Base-by-base conservation (phyloP, 1,140 invertebrate species). In the Cryptotermes secundus region DNA sequence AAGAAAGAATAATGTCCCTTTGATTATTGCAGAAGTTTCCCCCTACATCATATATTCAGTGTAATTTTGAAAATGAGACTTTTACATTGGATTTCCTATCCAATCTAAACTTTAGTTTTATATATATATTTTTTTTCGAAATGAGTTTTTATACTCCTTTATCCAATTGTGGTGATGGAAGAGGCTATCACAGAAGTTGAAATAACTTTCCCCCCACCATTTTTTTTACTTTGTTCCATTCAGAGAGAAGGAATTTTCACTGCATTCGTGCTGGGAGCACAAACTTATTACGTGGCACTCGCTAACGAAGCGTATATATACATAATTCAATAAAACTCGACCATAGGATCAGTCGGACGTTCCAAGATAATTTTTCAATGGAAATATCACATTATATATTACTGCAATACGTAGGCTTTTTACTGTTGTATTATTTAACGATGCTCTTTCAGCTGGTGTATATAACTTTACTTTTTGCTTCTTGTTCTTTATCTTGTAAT, bases 51-150 rank as follows among this genome's bases (percentile, higher is more conserved):
- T 26, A 31, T 72, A 31, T 31, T 72, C 59, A 72, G 59, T 72
- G n/a, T 72, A 72, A 72, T 72, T 72, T 72, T 72, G 59, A 72
- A 72, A 72, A 72, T 72, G 59, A 72, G 59, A 72, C 59, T 72
- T 72, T 14, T 72, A n/a, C 59, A 72, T 72, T 72, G 59, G 59
- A 72, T 72, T 72, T 72, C 59, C 59, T 72, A 72, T 72, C 59
- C 59, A 72, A 72, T 72, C 59, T 72, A 72, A 72, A 72, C 26
- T 31, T 72, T 72, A 31, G n/a, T n/a, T 72, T 72, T 72, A 59
- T 59, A 59, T 72, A 49, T 49, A 72, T 72, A 72, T 72, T 19
- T 49, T 19, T 72, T 72, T 72, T 72, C 31, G 59, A 72, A 72
- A 72, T 72, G 59, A 72, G 59, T 72, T 72, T 72, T 72, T 72